Percentiles rank a stretch among this genome's conserved stretches.
phyloP scores from a whole-genome alignment of 1,140 invertebrate genomes.

The Drosophila trapezifrons region DNA sequence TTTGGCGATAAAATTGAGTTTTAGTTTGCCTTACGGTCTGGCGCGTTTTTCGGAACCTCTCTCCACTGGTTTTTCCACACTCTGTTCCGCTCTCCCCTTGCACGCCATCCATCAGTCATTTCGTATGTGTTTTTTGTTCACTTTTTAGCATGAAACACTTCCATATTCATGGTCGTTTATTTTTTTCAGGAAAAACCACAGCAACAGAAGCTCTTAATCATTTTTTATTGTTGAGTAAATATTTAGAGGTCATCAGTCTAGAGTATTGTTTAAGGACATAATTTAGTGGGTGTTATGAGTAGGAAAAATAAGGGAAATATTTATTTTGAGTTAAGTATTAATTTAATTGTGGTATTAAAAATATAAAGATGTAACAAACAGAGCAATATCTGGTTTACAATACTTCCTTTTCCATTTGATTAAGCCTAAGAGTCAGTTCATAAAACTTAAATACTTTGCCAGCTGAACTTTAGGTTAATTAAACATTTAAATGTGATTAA shows the following conservation, averaged over 20 bases:
- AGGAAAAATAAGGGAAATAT: neutral
- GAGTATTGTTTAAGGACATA: conserved; percentile 1
- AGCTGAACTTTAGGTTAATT: conserved; percentile 8
- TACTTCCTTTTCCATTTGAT: neutral
- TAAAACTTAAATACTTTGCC: conserved; percentile 1
- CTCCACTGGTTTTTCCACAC: conserved; percentile 10
- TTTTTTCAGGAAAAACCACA: conserved; percentile 18
- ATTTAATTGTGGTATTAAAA: neutral
- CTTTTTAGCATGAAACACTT: conserved; percentile 28
- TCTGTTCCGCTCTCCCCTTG: conserved; percentile 2
- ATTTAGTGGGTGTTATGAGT: neutral
- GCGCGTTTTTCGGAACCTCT: conserved; percentile 41
- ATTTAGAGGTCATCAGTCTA: conserved; percentile 1
- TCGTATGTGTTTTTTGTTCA: conserved; percentile 24
- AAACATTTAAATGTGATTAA: conserved; percentile 30
- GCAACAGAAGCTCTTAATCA: conserved; percentile 17
- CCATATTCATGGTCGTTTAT: conserved; percentile 63
- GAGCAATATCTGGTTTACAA: no score
- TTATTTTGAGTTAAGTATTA: neutral
- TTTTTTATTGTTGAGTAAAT: conserved; percentile 20
- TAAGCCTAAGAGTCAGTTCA: neutral
- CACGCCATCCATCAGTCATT: conserved; percentile 10
- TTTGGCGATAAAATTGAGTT: conserved; percentile 75
- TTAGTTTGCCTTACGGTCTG: conserved; percentile 62
- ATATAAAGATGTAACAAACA: neutral